Percentiles rank a stretch among this genome's conserved stretches.
Conservation (phyloP, 2,113 vertebrate species). For the Psettodes erumei region DNA sequence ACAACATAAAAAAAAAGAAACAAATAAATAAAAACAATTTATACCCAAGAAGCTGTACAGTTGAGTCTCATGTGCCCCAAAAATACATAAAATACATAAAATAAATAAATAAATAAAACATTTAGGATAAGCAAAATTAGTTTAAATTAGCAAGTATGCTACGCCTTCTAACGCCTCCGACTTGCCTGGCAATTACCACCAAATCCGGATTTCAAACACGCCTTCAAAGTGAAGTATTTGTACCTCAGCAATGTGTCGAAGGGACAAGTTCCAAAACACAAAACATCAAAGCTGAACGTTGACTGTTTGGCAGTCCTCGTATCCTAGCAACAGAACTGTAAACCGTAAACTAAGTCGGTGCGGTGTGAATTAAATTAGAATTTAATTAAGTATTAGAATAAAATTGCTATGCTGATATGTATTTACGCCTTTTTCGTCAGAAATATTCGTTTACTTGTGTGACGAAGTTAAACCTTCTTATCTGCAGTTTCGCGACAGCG, state of each 20-base stretch:
- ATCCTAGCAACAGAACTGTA: constrained; percentile 69
- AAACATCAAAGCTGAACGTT: too few relatives aligned
- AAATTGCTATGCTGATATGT: too few relatives aligned
- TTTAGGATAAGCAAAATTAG: not conserved
- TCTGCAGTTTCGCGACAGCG: not conserved
- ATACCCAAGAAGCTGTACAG: not conserved
- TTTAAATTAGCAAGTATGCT: not conserved
- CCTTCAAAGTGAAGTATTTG: not conserved
- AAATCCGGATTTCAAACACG: not conserved
- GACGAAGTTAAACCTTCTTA: not conserved
- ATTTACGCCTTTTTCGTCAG: not conserved
- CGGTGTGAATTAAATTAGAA: not conserved
- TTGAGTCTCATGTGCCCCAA: not conserved
- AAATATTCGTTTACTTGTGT: not conserved
- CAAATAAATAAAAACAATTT: too few relatives aligned
- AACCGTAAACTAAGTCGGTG: not conserved
- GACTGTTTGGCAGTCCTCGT: constrained; percentile 39
- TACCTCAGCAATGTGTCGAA: constrained; percentile 35
- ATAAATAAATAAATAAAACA: not conserved
- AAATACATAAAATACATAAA: not conserved
- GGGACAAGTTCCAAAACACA: too few relatives aligned
- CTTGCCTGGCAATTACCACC: not conserved
- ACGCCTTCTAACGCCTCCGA: not conserved
- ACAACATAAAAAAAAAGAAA: constrained; percentile 4
- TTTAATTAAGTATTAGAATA: not conserved